A percentile compares a stretch with the other conserved stretches of the same genome.
Evolutionary conservation across 2,113 vertebrate genomes (phyloP).

Genomic region (Pituophis catenifer): DNA sequence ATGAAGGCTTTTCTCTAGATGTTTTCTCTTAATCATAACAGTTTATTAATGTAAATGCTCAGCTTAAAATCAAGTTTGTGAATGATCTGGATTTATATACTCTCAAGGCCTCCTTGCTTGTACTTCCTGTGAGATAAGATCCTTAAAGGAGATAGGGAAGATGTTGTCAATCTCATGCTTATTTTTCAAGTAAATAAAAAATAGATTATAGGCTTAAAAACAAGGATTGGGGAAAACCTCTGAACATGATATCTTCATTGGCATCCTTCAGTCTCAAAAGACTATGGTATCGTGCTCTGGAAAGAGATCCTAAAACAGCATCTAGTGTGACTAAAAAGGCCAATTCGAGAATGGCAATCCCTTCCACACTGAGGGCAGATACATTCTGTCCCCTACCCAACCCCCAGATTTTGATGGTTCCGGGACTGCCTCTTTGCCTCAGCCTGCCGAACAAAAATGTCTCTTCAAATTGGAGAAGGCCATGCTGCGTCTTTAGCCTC

Average conservation of each 20-base stretch:
- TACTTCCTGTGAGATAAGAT: constrained; percentile 3
- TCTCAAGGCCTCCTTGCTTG: constrained; percentile 9
- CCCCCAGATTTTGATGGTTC: too few relatives aligned
- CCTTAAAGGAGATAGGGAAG: neutral
- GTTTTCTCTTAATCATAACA: constrained; percentile 17
- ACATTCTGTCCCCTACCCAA: too few relatives aligned
- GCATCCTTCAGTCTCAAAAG: too few relatives aligned
- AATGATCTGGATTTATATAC: neutral
- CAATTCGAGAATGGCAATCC: too few relatives aligned
- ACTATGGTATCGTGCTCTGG: too few relatives aligned
- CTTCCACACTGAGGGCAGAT: too few relatives aligned
- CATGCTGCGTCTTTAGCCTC: too few relatives aligned
- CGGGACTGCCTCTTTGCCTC: too few relatives aligned
- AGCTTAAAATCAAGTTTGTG: neutral
- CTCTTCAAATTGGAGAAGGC: too few relatives aligned
- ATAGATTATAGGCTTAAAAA: neutral
- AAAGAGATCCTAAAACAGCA: too few relatives aligned
- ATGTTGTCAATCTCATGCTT: neutral
- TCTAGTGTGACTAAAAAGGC: too few relatives aligned
- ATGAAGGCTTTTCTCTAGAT: constrained; percentile 19
- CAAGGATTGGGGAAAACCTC: neutral
- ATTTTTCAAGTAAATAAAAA: neutral
- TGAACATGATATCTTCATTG: neutral
- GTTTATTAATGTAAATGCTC: neutral
- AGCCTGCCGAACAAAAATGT: too few relatives aligned